Base-by-base conservation (phyloP, 2,113 vertebrate species). In the Sapajus apella region DNA sequence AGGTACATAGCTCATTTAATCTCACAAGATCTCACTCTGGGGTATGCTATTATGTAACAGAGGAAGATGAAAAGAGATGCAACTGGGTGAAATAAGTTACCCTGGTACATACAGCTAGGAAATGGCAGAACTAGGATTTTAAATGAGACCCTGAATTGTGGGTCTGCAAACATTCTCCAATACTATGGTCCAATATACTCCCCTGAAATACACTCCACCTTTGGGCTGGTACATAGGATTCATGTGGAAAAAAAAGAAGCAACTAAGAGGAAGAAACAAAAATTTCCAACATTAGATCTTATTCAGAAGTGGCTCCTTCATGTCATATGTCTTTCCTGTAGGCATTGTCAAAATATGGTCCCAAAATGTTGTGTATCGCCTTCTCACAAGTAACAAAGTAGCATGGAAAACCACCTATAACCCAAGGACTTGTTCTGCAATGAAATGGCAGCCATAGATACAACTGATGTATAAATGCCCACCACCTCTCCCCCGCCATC, bases 21-120 rank as follows among this genome's bases (percentile, higher is more conserved):
- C 45, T 45, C 70, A n/a, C 32, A 37, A 64, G 84, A 47, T 4
- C 32, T 73, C 79, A 70, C 64, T 70, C 55, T 68, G 32, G 30
- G 2, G 12, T 3, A 8, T 14, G 17, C n/a, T 58, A 45, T 58
- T 23, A 40, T 16, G 7, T n/a, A 14, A 66, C 0, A 21, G 4
- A 86, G 37, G 55, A 80, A 87, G 37, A 45, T 3, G 4, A 61
- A 84, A 52, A 72, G 10, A 50, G 8, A 75, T 3, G 6, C 30
- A 61, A 27, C 3, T 16, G 16, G 10, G 16, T 50, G 32, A 55
- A 52, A 21, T 55, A 30, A 50, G n/a, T 45, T 16, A 80, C 40
- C 43, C 50, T 50, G 11, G 55, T 25, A 70, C 17, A 58, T 21
- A 64, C 1, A 66, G 76, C n/a, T 47, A 56, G 1, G 12, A 82